Evolutionary conservation across 2,888 invertebrate species (phyloP), one percentile per base, ranked within the genome.

Genomic region (Tinea semifulvella): DNA sequence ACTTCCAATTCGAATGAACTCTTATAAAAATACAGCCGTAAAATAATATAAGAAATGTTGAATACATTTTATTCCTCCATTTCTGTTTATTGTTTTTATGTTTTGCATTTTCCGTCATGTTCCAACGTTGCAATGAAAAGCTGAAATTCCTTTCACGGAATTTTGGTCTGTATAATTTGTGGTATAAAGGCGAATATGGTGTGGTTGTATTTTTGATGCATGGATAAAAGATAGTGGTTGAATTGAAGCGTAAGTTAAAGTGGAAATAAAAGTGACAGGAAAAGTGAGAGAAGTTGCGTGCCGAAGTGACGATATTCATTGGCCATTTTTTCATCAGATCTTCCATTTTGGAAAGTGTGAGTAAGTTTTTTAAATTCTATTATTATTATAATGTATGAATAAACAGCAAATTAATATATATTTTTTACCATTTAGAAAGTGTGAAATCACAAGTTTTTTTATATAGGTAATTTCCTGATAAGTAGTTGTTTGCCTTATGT

Each of bases 21-120:
- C 26, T 26, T 2, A 10, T 26, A n/a, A 31, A 27, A 31, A 14
- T 31, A 11, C 26, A 26, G 10, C 26, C 31, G 31, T 31, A n/a
- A 31, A 31, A 31, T n/a, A n/a, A n/a, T 31, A 31, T 31, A 36
- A 36, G 18, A 36, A 36, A 36, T 36, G 22, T 40, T 40, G 40
- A 20, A 40, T 13, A 40, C 22, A 40, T 40, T 40, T 40, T 22
- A 40, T 22, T 40, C 40, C 14, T 14, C 22, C 40, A 20, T 40
- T 40, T 40, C 22, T 40, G 22, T 40, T 22, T 40, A 76, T 75
- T 75, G 77, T 77, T 73, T 67, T 73, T 67, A 70, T 73, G 69
- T 75, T 74, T 79, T 71, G 73, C 68, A 77, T 75, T 75, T 70
- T 72, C 74, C 75, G 73, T 76, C 77, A 77, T 75, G 76, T 77